A percentile compares a stretch with the other conserved stretches of the same genome.
phyloP scores from a whole-genome alignment of 2,888 invertebrate genomes.

The Microctonus brassicae region DNA sequence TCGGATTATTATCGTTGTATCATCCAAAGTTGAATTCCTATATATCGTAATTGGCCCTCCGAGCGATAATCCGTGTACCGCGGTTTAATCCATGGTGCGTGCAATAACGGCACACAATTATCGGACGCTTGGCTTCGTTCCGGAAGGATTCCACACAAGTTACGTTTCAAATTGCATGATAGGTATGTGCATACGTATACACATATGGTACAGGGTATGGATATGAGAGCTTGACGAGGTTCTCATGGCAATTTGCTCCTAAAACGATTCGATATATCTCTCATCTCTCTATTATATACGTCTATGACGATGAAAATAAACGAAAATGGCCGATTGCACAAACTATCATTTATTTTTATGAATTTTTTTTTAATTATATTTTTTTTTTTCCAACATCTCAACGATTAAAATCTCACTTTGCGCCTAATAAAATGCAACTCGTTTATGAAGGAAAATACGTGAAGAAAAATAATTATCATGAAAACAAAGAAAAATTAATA shows the following conservation, averaged over 20 bases:
- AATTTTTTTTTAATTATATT: neutral
- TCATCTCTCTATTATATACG: neutral
- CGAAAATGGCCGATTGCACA: neutral
- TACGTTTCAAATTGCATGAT: neutral
- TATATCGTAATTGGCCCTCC: constrained; percentile 49
- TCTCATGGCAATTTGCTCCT: constrained; percentile 5
- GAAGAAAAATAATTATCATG: too few species aligned
- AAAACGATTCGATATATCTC: neutral
- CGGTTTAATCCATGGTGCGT: constrained; percentile 41
- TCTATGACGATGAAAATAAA: neutral
- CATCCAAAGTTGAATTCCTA: constrained; percentile 40
- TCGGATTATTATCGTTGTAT: constrained; percentile 33
- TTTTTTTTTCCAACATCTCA: neutral
- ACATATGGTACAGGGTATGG: too few species aligned
- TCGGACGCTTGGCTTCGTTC: constrained; percentile 25
- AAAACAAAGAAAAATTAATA: too few species aligned
- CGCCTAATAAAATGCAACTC: too few species aligned
- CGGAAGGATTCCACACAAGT: constrained; percentile 10
- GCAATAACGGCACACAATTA: constrained; percentile 45
- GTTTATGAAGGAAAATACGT: too few species aligned
- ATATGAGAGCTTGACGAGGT: neutral
- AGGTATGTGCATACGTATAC: neutral
- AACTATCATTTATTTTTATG: neutral
- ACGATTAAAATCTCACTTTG: too few species aligned
- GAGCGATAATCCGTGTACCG: constrained; percentile 46